phyloP scores from a whole-genome alignment of 2,888 invertebrate genomes.

The Bhutanitis thaidina region DNA sequence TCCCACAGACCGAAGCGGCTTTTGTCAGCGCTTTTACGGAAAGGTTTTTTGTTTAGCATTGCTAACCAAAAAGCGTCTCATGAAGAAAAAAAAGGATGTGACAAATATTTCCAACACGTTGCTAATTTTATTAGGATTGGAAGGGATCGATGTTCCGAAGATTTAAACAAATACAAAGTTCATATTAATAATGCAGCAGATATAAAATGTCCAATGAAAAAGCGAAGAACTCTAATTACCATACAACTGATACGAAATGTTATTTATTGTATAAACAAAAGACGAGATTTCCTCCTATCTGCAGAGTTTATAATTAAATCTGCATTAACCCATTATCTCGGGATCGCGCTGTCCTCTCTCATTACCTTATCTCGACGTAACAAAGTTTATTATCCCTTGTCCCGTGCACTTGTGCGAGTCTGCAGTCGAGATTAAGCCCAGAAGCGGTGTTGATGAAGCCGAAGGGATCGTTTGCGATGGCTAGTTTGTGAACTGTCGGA shows the following conservation, averaged over 20 bases:
- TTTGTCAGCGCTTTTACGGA: no score
- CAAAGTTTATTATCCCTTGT: neutral
- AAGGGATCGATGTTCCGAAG: no score
- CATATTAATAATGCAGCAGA: no score
- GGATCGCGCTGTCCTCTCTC: neutral
- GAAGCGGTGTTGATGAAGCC: neutral
- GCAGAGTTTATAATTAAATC: slow-evolving; percentile 8
- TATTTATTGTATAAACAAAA: neutral
- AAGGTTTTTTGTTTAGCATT: no score
- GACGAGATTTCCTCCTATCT: neutral
- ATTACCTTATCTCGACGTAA: neutral
- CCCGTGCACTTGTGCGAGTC: neutral
- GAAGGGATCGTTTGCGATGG: neutral
- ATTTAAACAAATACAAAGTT: no score
- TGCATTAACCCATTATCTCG: slow-evolving; percentile 4
- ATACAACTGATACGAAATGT: neutral
- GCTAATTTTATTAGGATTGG: no score
- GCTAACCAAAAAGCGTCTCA: no score
- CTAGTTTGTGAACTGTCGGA: neutral
- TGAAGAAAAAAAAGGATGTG: no score
- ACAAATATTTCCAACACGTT: no score
- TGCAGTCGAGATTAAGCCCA: neutral
- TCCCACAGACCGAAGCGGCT: no score
- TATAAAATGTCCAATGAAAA: no score
- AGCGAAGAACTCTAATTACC: neutral